Evolutionary conservation across 2,888 invertebrate genomes (phyloP), one percentile per base, ranked within the genome.

Genomic region (Melikaiella ostensackeni): DNA sequence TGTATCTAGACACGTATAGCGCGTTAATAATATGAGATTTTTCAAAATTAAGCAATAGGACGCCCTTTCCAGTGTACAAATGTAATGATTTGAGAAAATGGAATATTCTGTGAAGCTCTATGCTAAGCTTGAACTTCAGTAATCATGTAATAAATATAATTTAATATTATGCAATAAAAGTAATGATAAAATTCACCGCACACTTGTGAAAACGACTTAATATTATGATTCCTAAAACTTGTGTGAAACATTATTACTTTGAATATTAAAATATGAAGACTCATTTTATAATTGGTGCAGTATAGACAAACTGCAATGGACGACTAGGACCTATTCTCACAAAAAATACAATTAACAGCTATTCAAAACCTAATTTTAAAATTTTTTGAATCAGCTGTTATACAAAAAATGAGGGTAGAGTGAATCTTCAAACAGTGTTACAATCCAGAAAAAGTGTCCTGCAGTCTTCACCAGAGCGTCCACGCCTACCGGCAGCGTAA

Each of bases 391-490:
- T 11, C 1, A 24, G 24, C 13, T 57, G 0, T 24, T 57, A 3
- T 24, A 57, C 1, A 3, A 13, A 24, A 4, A 24, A 13, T 21
- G 4, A 24, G 13, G 11, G 11, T 57, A 13, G 24, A 30, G 19
- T 70, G 1, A 70, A 70, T 61, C 13, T 73, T 94, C 95, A 97
- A 91, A 97, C 96, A 93, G 97, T 97, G 92, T 97, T 97, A 92
- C 98, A 98, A 92, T 97, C 95, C 87, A 96, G 93, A 92, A 96
- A 98, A 84, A 96, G 93, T 88, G 96, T 95, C 89, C 95, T 95
- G 90, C 98, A 98, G 91, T 97, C 96, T 85, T 96, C 95, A 70
- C 97, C 97, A 57, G 95, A 95, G 90, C 98, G 94, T 78, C 98
- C 98, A 83, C 96, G 94, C 89, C 97, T 94, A 30, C 97, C 97